Conservation (phyloP, 2,113 vertebrate genomes). For the Phaethornis superciliosus region DNA sequence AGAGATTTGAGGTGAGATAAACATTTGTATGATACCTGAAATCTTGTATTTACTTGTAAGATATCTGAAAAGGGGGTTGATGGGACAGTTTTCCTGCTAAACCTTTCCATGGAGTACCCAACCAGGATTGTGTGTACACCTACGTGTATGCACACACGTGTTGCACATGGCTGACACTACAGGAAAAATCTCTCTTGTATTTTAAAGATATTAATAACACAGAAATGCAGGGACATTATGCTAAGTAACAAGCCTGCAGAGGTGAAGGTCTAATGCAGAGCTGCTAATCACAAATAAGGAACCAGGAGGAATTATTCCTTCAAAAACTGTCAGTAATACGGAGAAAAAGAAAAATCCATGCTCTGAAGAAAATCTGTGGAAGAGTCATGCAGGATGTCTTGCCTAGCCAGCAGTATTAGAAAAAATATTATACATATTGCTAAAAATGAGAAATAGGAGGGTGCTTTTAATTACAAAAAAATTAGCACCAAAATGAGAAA, state of each 20-base stretch:
- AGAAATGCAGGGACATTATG: not conserved
- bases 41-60: not conserved
- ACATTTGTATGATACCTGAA: not conserved
- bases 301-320: not conserved
- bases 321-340: not conserved
- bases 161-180: not conserved
- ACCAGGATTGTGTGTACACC: accelerated
- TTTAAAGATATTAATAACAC: not conserved
- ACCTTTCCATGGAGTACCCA: not conserved
- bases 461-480: not conserved
- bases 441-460: not conserved
- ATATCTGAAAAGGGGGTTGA: not conserved
- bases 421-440: not conserved
- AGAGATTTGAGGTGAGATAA: not conserved
- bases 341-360: not conserved
- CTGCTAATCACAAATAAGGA: not conserved
- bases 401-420: not conserved
- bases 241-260: not conserved
- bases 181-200: not conserved
- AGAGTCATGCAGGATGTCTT: not conserved
- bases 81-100: not conserved
- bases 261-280: not conserved
- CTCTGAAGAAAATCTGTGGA: not conserved
- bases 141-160: accelerated
- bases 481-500: not conserved